Evolutionary conservation across 1,140 invertebrate species (phyloP).

Genomic region (Akabosia matsudoensis): DNA sequence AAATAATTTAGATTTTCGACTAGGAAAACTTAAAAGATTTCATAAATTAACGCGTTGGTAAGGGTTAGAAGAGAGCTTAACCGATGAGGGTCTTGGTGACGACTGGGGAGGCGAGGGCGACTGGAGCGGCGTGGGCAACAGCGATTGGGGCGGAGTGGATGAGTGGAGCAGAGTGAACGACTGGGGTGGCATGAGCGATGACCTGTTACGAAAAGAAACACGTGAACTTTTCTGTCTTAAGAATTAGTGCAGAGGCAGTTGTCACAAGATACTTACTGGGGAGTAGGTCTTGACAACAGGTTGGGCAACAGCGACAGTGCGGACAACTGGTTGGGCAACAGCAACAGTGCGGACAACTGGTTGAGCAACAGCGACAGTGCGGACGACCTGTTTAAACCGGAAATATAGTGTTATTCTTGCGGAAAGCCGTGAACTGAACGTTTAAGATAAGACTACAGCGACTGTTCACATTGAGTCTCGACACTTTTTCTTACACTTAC

Average conservation of each 20-base stretch:
- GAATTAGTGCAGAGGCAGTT: no score
- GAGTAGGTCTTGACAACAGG: background rate
- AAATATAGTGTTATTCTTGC: no score
- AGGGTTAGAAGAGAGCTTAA: background rate
- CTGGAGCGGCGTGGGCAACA: background rate
- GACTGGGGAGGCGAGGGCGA: background rate
- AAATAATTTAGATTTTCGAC: background rate
- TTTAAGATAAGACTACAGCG: no score
- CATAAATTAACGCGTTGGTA: no score
- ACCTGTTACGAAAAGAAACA: no score
- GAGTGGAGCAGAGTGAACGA: slow-evolving; percentile 15
- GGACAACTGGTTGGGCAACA: background rate
- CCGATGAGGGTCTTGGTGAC: background rate
- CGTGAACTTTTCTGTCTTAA: no score
- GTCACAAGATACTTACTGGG: no score
- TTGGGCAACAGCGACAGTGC: background rate
- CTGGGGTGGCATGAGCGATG: background rate
- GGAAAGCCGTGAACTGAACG: no score
- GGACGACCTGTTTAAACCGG: no score
- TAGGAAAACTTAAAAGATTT: background rate
- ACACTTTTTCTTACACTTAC: no score
- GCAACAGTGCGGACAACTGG: background rate
- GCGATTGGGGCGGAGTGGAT: background rate
- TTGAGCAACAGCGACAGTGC: background rate
- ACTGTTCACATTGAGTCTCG: no score